Conservation (phyloP, 2,113 vertebrate species). For the Oreocharis arfaki region DNA sequence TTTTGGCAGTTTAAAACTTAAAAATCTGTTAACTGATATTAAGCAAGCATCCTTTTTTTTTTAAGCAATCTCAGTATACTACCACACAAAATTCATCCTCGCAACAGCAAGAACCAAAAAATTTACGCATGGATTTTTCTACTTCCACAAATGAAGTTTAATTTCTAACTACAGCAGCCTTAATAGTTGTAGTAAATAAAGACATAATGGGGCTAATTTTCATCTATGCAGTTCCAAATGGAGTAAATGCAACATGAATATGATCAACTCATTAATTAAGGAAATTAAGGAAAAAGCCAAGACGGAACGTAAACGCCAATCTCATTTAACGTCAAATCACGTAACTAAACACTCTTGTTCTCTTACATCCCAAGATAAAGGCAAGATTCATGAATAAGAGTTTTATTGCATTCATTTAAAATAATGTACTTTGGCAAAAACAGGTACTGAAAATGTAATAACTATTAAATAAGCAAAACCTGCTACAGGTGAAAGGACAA, state of each 20-base stretch:
- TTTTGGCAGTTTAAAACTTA: slow-evolving; percentile 66
- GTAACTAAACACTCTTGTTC: background rate
- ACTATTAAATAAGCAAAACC: background rate
- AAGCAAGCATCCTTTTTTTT: slow-evolving; percentile 77
- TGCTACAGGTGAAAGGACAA: slow-evolving; percentile 1
- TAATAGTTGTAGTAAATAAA: background rate
- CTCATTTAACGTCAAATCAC: background rate
- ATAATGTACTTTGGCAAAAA: background rate
- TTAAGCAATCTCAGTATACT: slow-evolving; percentile 74
- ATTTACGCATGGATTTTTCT: background rate
- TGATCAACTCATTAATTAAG: background rate
- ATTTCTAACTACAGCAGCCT: background rate
- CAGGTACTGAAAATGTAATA: background rate
- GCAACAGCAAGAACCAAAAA: slow-evolving; percentile 29
- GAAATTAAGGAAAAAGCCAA: background rate
- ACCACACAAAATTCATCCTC: background rate
- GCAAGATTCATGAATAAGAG: background rate
- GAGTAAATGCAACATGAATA: background rate
- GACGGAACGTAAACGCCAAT: background rate
- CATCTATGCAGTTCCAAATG: background rate
- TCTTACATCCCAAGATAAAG: background rate
- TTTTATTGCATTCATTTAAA: background rate
- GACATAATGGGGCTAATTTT: background rate
- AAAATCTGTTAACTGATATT: slow-evolving; percentile 77
- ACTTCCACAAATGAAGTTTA: background rate